phyloP scores from a whole-genome alignment of 1,140 invertebrate genomes.

The Drosophila elegans region DNA sequence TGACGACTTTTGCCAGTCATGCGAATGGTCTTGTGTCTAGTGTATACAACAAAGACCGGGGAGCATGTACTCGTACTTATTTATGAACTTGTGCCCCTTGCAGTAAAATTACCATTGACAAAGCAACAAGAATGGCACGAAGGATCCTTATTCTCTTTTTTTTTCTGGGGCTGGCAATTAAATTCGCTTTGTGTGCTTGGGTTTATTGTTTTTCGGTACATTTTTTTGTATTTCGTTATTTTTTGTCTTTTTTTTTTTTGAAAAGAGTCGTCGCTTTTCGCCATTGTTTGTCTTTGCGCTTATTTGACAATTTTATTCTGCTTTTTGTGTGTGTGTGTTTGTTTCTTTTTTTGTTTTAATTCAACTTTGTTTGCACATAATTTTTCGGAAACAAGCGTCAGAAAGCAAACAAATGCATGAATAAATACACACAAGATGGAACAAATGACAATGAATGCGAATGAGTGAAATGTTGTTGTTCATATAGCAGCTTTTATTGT shows the following conservation, averaged over 20 bases:
- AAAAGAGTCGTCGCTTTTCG: constrained; percentile 25
- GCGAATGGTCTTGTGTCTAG: constrained; percentile 58
- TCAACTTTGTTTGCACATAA: constrained; percentile 79
- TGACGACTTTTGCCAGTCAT: constrained; percentile 63
- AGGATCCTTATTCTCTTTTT: constrained; percentile 45
- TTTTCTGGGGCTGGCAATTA: constrained; percentile 63
- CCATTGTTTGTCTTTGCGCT: constrained; percentile 79
- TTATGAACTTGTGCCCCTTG: constrained; percentile 74
- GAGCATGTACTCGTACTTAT: constrained; percentile 65
- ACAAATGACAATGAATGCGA: constrained; percentile 71
- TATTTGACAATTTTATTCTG: constrained; percentile 77
- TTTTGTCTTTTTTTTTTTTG: constrained; percentile 35
- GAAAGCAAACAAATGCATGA: constrained; percentile 81
- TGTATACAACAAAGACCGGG: constrained; percentile 49
- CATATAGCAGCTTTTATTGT: constrained; percentile 39
- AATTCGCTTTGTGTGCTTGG: constrained; percentile 65
- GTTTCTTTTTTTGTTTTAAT: constrained; percentile 65
- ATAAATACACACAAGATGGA: constrained; percentile 62
- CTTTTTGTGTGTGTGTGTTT: constrained; percentile 43
- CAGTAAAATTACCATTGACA: constrained; percentile 74
- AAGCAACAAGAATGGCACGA: constrained; percentile 50
- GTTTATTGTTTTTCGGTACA: constrained; percentile 43
- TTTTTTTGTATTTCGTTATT: constrained; percentile 25
- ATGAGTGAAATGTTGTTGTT: constrained; percentile 57
- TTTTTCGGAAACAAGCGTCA: constrained; percentile 82